Conservation (phyloP, 2,888 invertebrate species). For the Entomobrya multifasciata region DNA sequence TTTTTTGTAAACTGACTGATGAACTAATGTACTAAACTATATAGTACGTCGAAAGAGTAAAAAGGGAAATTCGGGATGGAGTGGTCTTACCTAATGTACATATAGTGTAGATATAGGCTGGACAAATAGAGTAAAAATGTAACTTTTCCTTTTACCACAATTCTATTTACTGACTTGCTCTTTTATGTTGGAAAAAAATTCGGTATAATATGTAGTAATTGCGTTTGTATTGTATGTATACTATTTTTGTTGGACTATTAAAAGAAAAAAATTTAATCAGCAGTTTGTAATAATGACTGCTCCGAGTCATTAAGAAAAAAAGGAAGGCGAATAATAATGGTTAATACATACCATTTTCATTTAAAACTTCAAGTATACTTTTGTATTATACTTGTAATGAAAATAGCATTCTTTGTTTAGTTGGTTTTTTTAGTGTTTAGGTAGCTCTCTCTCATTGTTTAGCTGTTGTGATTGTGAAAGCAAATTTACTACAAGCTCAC, state of each 20-base stretch:
- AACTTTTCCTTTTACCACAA: slow-evolving; percentile 22
- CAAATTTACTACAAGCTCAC: neutral
- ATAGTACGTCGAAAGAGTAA: no score
- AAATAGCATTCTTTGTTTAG: no score
- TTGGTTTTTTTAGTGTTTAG: no score
- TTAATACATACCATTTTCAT: slow-evolving; percentile 69
- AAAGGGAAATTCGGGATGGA: no score
- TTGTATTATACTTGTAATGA: no score
- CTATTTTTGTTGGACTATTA: slow-evolving; percentile 26
- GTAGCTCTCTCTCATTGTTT: slow-evolving; percentile 41
- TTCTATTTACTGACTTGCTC: slow-evolving; percentile 34
- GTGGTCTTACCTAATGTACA: no score
- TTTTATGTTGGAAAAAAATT: slow-evolving; percentile 25
- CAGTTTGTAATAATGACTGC: slow-evolving; percentile 69
- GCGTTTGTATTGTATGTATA: slow-evolving; percentile 28
- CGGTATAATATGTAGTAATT: slow-evolving; percentile 38
- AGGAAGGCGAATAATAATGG: no score
- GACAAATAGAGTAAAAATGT: no score
- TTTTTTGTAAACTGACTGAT: slow-evolving; percentile 33
- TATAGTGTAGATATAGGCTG: no score
- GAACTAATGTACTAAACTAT: slow-evolving; percentile 28
- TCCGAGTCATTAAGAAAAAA: slow-evolving; percentile 68
- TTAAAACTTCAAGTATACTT: slow-evolving; percentile 51
- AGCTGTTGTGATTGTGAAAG: slow-evolving; percentile 16
- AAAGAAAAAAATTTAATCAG: slow-evolving; percentile 69